Evolutionary conservation across 2,888 invertebrate genomes (phyloP), one percentile per base, ranked within the genome.

Genomic region (Abrostola triplasia): DNA sequence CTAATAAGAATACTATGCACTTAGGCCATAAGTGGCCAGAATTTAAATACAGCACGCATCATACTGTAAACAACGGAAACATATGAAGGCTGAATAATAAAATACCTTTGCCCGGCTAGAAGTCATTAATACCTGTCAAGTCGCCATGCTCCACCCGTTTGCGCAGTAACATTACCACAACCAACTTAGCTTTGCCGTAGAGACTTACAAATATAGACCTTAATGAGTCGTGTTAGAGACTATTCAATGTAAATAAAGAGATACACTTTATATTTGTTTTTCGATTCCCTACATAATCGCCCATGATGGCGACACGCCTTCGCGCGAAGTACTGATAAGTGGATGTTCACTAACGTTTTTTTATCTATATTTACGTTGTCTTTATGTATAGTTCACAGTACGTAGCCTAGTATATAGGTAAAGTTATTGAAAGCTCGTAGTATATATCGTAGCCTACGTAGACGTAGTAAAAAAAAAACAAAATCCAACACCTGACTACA

Each of bases 121-220:
- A 84, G 84, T 90, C 92, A 92, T 93, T 93, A 92, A 93, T 93
- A 90, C 81, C 88, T 89, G 92, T 91, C 92, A 86, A 84, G 81
- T 64, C 60, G 66, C 68, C 65, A 84, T 79, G 86, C 92, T 81
- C 91, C 93, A 84, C 93, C 93, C 91, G 88, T 84, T 86, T 88
- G 89, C 88, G 88, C 88, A 84, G 86, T 84, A 72, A 88, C 86
- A 90, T 89, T 90, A 88, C 83, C 73, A 74, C 36, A 53, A 64
- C 77, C 52, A 76, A 76, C 58, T 67, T 74, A 58, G 35, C 50
- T 54, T 54, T 66, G 10, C 63, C 2, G 37, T 35, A 47, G 4
- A 36, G 48, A 58, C 53, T 53, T 50, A n/a, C 73, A 51, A 82
- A 59, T 70, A 55, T 69, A 56, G 65, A 83, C 84, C 81, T 74